phyloP scores from a whole-genome alignment of 2,797 vertebrate genomes.

The Tauraco hartlaubi region DNA sequence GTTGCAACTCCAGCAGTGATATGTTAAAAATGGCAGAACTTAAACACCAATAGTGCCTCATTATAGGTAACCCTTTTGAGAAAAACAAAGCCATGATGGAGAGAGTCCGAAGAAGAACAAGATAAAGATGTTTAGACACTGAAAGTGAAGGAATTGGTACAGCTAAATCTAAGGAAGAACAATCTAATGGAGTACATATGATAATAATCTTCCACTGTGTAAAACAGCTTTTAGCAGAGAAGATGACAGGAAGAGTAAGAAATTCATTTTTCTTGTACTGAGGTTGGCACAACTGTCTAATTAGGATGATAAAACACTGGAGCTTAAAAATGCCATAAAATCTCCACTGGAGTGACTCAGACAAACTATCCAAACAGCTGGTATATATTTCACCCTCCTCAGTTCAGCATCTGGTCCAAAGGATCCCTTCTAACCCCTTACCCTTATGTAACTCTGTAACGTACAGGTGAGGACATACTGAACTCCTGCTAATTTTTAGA shows the following conservation, averaged over 20 bases:
- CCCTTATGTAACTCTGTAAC: neutral
- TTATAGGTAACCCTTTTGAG: neutral
- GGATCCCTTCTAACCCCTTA: neutral
- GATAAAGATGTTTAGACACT: neutral
- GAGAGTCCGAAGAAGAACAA: neutral
- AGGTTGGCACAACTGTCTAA: neutral
- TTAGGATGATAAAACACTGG: neutral
- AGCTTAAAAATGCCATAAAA: neutral
- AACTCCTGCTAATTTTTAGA: neutral
- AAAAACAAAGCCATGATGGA: neutral
- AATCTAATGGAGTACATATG: neutral
- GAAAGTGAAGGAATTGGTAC: neutral
- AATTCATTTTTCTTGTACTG: neutral
- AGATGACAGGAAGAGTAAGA: neutral
- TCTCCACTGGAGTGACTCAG: neutral
- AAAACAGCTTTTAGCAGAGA: neutral
- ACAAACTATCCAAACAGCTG: neutral
- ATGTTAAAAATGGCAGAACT: neutral
- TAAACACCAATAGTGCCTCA: neutral
- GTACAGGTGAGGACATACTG: neutral
- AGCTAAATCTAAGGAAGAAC: neutral
- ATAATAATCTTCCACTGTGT: neutral
- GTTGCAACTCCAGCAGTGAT: neutral
- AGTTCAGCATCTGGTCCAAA: neutral
- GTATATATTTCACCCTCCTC: neutral